These are phyloP conservation scores for Rhinophrynus dorsalis DNA, from an alignment of 2,797 vertebrate genomes.

Conservation along the genomic window DNA sequence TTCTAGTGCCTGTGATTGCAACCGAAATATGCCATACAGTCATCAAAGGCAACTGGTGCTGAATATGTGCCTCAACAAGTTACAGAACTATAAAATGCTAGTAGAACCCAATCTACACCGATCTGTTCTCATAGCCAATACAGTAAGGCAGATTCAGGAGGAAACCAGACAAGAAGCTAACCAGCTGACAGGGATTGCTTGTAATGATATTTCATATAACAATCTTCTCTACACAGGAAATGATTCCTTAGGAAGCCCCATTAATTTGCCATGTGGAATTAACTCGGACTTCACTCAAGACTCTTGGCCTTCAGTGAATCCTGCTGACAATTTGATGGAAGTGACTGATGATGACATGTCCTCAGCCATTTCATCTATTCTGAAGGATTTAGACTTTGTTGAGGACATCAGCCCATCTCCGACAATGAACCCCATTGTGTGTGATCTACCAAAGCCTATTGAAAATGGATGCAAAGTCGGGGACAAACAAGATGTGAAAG, in stretches of 20 bases:
- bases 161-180: conserved; percentile 74
- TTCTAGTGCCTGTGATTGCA: conserved; percentile 65
- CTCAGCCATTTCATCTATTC: conserved; percentile 66
- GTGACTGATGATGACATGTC: conserved; percentile 58
- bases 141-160: conserved; percentile 80
- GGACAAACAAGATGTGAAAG: conserved; percentile 61
- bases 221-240: conserved; percentile 53
- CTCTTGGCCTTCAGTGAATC: conserved; percentile 60
- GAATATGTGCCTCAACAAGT: conserved; percentile 81
- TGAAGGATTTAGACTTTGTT: conserved; percentile 70
- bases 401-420: conserved; percentile 67
- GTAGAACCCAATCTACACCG: conserved; percentile 83
- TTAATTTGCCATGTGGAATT: conserved; percentile 57
- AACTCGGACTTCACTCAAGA: conserved; percentile 55
- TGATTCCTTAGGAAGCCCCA: conserved; percentile 57
- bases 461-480: conserved; percentile 59
- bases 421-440: conserved; percentile 66
- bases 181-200: conserved; percentile 55
- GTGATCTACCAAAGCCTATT: conserved; percentile 59
- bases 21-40: conserved; percentile 63
- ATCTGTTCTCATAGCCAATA: conserved; percentile 85
- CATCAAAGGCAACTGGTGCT: conserved; percentile 84
- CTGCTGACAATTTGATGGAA: conserved; percentile 60
- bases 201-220: conserved; percentile 52
- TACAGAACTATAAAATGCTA: conserved; percentile 76